Percentiles rank a stretch among this genome's conserved stretches.
Conservation (phyloP, 2,888 invertebrate species). For the Poecilus cupreus region DNA sequence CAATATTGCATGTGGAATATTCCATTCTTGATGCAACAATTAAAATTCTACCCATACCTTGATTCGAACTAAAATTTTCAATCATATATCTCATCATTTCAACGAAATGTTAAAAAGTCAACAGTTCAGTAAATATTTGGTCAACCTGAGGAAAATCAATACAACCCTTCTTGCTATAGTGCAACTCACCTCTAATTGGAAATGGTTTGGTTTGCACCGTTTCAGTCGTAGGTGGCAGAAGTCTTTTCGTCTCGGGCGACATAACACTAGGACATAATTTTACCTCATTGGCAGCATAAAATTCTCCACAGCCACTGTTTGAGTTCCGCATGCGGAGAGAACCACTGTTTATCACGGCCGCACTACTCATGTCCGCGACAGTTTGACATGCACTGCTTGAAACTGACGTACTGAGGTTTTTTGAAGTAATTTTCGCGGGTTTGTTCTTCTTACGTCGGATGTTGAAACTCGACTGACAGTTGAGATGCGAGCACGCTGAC, state of each 20-base stretch:
- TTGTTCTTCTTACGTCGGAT: background rate
- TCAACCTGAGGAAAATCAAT: background rate
- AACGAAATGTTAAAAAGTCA: background rate
- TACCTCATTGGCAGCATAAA: constrained; percentile 67
- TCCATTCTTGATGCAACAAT: constrained; percentile 28
- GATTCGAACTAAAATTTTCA: constrained; percentile 31
- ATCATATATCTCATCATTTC: constrained; percentile 29
- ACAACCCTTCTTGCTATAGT: constrained; percentile 16
- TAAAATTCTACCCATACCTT: constrained; percentile 35
- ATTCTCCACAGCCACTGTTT: constrained; percentile 59
- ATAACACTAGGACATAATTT: constrained; percentile 80
- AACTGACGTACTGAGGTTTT: constrained; percentile 39
- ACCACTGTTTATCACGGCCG: constrained; percentile 68
- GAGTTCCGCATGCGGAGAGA: constrained; percentile 71
- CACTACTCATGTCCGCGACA: constrained; percentile 67
- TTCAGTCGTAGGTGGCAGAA: constrained; percentile 86
- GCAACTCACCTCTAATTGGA: constrained; percentile 84
- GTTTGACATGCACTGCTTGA: constrained; percentile 54
- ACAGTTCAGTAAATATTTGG: constrained; percentile 8
- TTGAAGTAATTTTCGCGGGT: background rate
- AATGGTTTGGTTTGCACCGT: constrained; percentile 93
- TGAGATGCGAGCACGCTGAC: background rate
- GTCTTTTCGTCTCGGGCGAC: constrained; percentile 80
- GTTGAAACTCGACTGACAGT: constrained; percentile 49
- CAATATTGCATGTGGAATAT: constrained; percentile 17